A percentile compares a stretch with the other conserved stretches of the same genome.
phyloP scores from a whole-genome alignment of 2,797 vertebrate species.

The Spondyliosoma cantharus region DNA sequence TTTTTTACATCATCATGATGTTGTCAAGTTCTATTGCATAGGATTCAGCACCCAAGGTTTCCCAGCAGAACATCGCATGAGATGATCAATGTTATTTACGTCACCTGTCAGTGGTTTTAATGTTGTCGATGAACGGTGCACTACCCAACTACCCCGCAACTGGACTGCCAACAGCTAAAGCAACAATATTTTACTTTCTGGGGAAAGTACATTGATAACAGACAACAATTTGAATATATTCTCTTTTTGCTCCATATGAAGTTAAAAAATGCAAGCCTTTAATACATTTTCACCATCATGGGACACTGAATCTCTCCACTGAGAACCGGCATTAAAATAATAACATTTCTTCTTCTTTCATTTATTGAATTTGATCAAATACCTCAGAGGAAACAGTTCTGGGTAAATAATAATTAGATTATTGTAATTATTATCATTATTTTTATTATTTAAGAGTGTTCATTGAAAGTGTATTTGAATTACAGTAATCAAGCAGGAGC shows the following conservation, averaged over 20 bases:
- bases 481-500: background rate
- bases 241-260: background rate
- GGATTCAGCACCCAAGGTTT: no score
- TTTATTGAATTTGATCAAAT: slow-evolving; percentile 14
- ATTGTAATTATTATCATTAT: no score
- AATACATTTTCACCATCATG: background rate
- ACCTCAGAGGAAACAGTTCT: slow-evolving; percentile 3
- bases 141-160: no score
- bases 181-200: no score
- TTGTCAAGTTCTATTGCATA: background rate
- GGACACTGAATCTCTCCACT: background rate
- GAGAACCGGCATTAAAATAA: background rate
- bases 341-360: background rate
- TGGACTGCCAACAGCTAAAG: no score
- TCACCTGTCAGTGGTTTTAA: no score
- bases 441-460: background rate
- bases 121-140: no score
- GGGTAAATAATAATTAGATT: background rate
- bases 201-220: no score
- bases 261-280: background rate
- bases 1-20: no score
- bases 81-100: no score
- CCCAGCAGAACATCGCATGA: no score
- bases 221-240: background rate
- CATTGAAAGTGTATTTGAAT: slow-evolving; percentile 9